Base-by-base conservation (phyloP, 2,797 vertebrate genomes). In the Myioborus miniatus region DNA sequence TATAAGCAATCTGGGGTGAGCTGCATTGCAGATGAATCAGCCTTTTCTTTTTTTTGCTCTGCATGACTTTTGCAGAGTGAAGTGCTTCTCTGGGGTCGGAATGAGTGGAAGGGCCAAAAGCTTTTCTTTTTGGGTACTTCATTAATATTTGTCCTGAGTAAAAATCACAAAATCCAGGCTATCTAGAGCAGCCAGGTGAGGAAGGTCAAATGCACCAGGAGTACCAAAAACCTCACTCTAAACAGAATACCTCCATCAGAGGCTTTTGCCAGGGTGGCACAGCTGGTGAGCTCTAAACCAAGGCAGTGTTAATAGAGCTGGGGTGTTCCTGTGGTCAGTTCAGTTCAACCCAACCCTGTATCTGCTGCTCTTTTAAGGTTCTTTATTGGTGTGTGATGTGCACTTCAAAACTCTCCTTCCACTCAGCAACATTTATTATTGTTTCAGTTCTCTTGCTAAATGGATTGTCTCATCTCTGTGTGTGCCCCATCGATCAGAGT, bases 11-110 rank as follows among this genome's bases (percentile, higher is more conserved):
- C 85, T 39, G 49, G 76, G 62, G 46, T 64, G 77, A 95, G 76
- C 91, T 94, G 93, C 91, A 75, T 19, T 93, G 93, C 88, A 78
- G 83, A 83, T 88, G 50, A 79, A 67, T 72, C 90, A 84, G 56
- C 70, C 75, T 56, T 78, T 88, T 52, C 32, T 24, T 47, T 23
- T 0, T 64, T 47, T 23, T 0, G 0, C 44, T 65, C 39, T 70
- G 55, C 12, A 1, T 52, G 29, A 15, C 34, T 94, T 91, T 18
- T 74, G 58, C 30, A 39, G 62, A 79, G 53, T 63, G 26, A 91
- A 81, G 34, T 12, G 16, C 37, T 91, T n/a, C 50, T 83, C 30
- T 37, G 29, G 37, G 67, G 15, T 63, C 15, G 56, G 56, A 29
- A 36, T 37, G 32, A 76, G 34, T 13, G 43, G 59, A 81, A 27